Conservation (phyloP, 2,888 invertebrate species). For the Lottia scabra region DNA sequence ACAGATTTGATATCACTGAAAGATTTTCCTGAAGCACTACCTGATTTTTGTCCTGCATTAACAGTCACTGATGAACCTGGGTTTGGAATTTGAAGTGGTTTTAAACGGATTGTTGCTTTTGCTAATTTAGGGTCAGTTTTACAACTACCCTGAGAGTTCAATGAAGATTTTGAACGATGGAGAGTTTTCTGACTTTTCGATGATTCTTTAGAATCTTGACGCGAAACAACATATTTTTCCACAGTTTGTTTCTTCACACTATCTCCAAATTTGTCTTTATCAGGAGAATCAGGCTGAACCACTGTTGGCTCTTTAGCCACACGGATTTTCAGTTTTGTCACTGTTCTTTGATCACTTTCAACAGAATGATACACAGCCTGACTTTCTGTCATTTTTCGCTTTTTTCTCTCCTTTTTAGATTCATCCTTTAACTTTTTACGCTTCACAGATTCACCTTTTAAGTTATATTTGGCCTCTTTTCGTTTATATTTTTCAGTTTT, state of each 20-base stretch:
- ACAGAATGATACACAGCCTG: slow-evolving; percentile 51
- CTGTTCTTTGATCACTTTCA: slow-evolving; percentile 48
- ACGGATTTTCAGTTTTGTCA: slow-evolving; percentile 56
- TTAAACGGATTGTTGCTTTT: slow-evolving; percentile 62
- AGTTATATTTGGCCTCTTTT: slow-evolving; percentile 48
- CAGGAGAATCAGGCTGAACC: slow-evolving; percentile 24
- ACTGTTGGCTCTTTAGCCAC: slow-evolving; percentile 42
- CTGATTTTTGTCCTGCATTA: slow-evolving; percentile 14
- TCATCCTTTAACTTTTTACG: slow-evolving; percentile 54
- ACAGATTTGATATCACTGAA: neutral
- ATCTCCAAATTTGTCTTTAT: slow-evolving; percentile 18
- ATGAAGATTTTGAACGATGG: slow-evolving; percentile 31
- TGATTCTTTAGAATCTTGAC: slow-evolving; percentile 10
- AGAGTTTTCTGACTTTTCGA: slow-evolving; percentile 31
- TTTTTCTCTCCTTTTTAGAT: slow-evolving; percentile 53
- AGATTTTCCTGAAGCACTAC: neutral
- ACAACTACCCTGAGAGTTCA: slow-evolving; percentile 27
- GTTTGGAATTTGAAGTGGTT: slow-evolving; percentile 79
- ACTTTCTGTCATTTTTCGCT: slow-evolving; percentile 42
- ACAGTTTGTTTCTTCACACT: slow-evolving; percentile 21
- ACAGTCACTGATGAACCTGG: slow-evolving; percentile 35
- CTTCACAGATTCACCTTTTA: slow-evolving; percentile 47
- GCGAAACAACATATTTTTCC: slow-evolving; percentile 24
- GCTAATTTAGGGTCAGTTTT: slow-evolving; percentile 57
- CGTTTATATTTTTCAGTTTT: slow-evolving; percentile 57